Evolutionary conservation across 2,888 invertebrate species (phyloP), one percentile per base, ranked within the genome.

Genomic region (Halictus ligatus): DNA sequence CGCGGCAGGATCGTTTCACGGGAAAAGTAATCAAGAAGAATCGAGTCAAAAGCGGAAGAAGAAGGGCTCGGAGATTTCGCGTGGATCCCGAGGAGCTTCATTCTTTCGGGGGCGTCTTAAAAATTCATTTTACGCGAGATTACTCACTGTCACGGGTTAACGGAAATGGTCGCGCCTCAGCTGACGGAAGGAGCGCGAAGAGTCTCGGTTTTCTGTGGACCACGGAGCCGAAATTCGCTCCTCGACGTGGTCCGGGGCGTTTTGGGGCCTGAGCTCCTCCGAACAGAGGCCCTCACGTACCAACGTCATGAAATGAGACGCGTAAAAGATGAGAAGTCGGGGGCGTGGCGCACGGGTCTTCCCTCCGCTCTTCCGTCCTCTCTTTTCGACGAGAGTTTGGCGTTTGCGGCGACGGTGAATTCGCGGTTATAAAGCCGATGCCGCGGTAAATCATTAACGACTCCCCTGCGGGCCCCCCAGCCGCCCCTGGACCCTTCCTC

Each of bases 281-380:
- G 35, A 85, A 88, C 83, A 13, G 60, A 71, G 87, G 85, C 87
- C 85, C 84, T 87, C 85, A 72, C 86, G 89, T 84, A 87, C 86
- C 89, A 82, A 87, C 89, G 87, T 90, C 92, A 88, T 80, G 85
- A 85, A 86, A 92, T 90, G 92, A 91, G 92, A 92, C 90, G 92
- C 89, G 91, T 89, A 92, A 91, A 92, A 92, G 88, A 92, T 92
- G 92, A 92, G 92, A 92, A 91, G 90, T 91, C 87, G 92, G 89
- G 90, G 92, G 92, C 92, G 92, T 92, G 92, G 89, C 91, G 74
- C 75, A 73, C 60, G 77, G n/a, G 25, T 80, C 77, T 79, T 81
- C 67, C 58, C 82, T 67, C 25, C 71, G 43, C 73, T 67, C 85
- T 75, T 64, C 60, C 64, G 50, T 75, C 71, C 76, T 75, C 74